These are phyloP conservation scores for Aphidoletes aphidimyza DNA, from an alignment of 2,888 invertebrate species.

Conservation along the genomic window DNA sequence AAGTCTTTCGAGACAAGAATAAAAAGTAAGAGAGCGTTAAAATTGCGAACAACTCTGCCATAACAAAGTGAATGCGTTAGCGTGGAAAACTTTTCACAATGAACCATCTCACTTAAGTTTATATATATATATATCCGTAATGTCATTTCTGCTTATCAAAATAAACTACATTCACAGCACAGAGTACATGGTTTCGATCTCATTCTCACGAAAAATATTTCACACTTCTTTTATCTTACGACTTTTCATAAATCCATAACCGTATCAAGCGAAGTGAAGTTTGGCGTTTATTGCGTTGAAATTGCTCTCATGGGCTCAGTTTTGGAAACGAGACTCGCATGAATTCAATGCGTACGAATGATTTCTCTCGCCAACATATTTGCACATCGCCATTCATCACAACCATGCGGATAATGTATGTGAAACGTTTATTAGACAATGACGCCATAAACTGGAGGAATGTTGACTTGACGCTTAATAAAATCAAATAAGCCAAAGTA, in stretches of 20 bases:
- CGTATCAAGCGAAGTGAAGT: not conserved
- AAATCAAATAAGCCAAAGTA: too few relatives aligned
- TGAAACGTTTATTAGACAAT: constrained; percentile 25
- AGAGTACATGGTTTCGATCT: not conserved
- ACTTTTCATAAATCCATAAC: constrained; percentile 17
- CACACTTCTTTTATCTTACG: not conserved
- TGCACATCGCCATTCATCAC: not conserved
- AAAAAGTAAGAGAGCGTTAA: too few relatives aligned
- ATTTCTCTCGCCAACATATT: not conserved
- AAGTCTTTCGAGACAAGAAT: too few relatives aligned
- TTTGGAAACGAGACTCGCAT: not conserved
- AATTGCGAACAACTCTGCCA: too few relatives aligned
- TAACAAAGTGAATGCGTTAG: too few relatives aligned
- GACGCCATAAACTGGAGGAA: not conserved
- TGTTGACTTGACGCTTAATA: not conserved
- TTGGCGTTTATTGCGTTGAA: not conserved
- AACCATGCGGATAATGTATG: not conserved
- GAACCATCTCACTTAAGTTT: not conserved
- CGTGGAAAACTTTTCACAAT: not conserved
- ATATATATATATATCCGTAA: not conserved
- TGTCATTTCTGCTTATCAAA: not conserved
- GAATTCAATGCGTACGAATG: not conserved
- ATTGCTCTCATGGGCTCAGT: not conserved
- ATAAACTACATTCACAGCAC: too few relatives aligned
- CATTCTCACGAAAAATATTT: not conserved